Evolutionary conservation across 2,888 invertebrate species (phyloP), one percentile per base, ranked within the genome.

Genomic region (Sepioteuthis lessoniana): DNA sequence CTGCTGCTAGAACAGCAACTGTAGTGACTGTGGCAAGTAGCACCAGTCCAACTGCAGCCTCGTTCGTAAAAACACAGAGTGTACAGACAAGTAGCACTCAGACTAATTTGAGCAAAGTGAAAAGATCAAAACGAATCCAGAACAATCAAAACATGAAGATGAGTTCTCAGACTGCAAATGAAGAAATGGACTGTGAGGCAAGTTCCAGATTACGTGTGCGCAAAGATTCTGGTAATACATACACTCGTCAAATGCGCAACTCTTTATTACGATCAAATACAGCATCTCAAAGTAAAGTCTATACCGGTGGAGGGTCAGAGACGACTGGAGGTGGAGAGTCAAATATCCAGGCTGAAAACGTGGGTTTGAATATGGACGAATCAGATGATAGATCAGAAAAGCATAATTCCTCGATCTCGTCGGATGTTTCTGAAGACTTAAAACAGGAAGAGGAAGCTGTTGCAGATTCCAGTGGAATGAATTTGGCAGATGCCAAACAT

Each of bases 141-240:
- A 93, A 93, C 37, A 93, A 93, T 50, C 93, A 93, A 31, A 60
- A 28, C 25, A 35, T 93, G 35, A 50, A 93, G 50, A 76, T 76
- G n/a, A 76, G 13, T n/a, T 76, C 76, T 4, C 76, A n/a, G n/a
- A 37, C 16, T 8, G n/a, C 50, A 38, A 93, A 60, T 21, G 93
- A 93, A 35, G 93, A 94, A 60, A 76, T 50, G 31, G 93, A 94
- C 46, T 21, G 35, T 76, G 94, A 94, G 35, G 91, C 93, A 47
- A 93, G 93, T 47, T 93, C 55, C 25, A 90, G 90, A 46, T 47
- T 94, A 16, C 90, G 91, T 35, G 94, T 94, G 21, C 94, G 94
- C 28, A 94, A 94, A 93, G 94, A 94, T 92, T 93, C 93, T 37
- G 92, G 91, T 60, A 94, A 94, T 50, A 94, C 94, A 35, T 94